Conservation (phyloP, 2,888 invertebrate genomes). For the Netelia fuscicornis region DNA sequence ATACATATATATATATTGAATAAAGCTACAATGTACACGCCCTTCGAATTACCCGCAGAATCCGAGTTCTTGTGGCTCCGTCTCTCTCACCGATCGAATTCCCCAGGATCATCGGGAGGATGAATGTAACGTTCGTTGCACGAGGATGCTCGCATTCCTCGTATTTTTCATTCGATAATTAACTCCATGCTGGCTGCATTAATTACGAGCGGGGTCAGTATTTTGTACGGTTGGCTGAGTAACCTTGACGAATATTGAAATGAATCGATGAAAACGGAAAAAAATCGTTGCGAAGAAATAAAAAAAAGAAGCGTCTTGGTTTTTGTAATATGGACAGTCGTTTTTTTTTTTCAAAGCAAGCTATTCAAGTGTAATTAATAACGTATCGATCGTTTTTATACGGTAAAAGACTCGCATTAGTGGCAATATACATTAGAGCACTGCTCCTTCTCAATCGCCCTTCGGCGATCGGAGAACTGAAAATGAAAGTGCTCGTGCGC, state of each 20-base stretch:
- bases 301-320: not conserved
- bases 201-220: not conserved
- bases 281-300: too few relatives aligned
- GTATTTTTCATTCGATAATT: conserved; percentile 2
- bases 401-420: conserved; percentile 18
- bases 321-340: not conserved
- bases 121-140: conserved; percentile 24
- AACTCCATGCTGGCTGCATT: conserved; percentile 9
- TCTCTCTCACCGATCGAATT: conserved; percentile 36
- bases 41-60: conserved; percentile 48
- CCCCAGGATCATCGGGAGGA: conserved; percentile 24
- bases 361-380: not conserved
- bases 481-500: conserved; percentile 70
- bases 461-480: conserved; percentile 71
- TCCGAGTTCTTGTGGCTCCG: conserved; percentile 35
- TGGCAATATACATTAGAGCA: conserved; percentile 22
- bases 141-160: conserved; percentile 6
- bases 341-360: not conserved
- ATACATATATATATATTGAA: conserved; percentile 11
- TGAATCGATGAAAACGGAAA: not conserved
- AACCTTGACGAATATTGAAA: not conserved
- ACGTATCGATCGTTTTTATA: not conserved
- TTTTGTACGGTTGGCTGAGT: not conserved
- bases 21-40: conserved; percentile 46
- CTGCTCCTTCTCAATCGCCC: conserved; percentile 66